phyloP scores from a whole-genome alignment of 1,140 invertebrate species.

The Caenorhabditis brenneri region DNA sequence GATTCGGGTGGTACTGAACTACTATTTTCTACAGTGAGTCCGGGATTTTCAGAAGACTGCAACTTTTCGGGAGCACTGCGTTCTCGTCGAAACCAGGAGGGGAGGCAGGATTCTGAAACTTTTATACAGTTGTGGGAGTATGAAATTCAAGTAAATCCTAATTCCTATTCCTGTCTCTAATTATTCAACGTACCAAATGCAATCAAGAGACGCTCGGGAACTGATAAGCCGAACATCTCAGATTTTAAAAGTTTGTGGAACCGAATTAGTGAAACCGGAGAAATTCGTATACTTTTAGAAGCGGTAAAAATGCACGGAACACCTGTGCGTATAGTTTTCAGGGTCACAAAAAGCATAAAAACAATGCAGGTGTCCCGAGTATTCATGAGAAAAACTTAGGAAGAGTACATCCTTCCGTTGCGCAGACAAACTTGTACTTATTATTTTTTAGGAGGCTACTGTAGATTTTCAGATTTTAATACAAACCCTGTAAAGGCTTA shows the following conservation, averaged over 20 bases:
- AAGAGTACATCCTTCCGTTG: not conserved
- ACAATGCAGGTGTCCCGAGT: not conserved
- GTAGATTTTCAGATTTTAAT: no score
- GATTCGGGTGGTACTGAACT: not conserved
- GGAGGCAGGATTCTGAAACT: slow-evolving; percentile 32
- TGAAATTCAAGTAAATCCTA: not conserved
- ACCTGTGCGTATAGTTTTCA: slow-evolving; percentile 33
- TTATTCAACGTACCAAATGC: not conserved
- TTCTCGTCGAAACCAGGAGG: slow-evolving; percentile 19
- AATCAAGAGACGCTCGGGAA: not conserved
- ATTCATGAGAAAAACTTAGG: not conserved
- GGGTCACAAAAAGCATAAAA: slow-evolving; percentile 26
- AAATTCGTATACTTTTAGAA: not conserved
- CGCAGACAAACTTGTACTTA: no score
- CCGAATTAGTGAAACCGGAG: no score
- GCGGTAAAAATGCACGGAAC: not conserved
- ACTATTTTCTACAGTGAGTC: not conserved
- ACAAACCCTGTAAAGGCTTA: not conserved
- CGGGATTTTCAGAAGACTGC: not conserved
- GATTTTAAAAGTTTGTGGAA: not conserved
- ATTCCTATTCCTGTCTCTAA: not conserved
- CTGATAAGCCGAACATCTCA: not conserved
- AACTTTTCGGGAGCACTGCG: slow-evolving; percentile 7
- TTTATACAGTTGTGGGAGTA: not conserved
- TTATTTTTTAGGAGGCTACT: no score